These are phyloP conservation scores for Cyprinodon diabolis DNA, from an alignment of 2,797 vertebrate species.

Conservation along the genomic window DNA sequence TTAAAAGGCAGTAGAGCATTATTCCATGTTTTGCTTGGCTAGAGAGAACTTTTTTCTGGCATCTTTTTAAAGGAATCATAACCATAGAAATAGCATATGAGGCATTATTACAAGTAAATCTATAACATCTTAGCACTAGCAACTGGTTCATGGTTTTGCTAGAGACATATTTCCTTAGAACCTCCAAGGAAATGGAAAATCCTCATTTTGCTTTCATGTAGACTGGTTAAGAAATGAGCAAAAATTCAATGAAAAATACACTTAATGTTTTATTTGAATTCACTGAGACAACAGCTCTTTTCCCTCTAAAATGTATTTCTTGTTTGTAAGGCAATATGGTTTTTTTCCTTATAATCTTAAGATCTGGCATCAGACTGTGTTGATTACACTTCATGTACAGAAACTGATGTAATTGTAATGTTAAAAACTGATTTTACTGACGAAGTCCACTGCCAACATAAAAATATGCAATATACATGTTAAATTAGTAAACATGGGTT, in stretches of 20 bases:
- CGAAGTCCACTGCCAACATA: conserved; percentile 46
- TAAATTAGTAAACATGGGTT: conserved; percentile 53
- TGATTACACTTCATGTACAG: conserved; percentile 44
- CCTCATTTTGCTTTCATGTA: conserved; percentile 6
- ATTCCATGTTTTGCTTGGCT: too few species aligned
- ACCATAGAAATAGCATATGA: neutral
- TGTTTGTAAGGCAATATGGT: conserved; percentile 75
- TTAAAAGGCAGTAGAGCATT: too few species aligned
- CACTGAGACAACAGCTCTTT: conserved; percentile 52
- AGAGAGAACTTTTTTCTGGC: neutral
- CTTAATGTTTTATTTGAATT: conserved; percentile 23
- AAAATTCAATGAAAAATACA: conserved; percentile 54
- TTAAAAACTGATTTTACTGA: conserved; percentile 24
- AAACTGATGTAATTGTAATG: conserved; percentile 42
- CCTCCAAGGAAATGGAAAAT: conserved; percentile 1
- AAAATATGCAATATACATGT: conserved; percentile 30
- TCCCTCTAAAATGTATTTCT: conserved; percentile 45
- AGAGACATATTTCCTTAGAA: neutral
- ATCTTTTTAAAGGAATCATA: neutral
- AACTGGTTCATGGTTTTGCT: neutral
- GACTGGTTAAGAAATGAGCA: conserved; percentile 58
- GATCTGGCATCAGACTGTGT: conserved; percentile 39
- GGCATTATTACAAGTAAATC: neutral
- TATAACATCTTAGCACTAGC: too few species aligned
- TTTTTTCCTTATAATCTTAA: conserved; percentile 37